Base-by-base conservation (phyloP, 37 sponge, comb jelly and placozoan species). In the Mnemiopsis leidyi region DNA sequence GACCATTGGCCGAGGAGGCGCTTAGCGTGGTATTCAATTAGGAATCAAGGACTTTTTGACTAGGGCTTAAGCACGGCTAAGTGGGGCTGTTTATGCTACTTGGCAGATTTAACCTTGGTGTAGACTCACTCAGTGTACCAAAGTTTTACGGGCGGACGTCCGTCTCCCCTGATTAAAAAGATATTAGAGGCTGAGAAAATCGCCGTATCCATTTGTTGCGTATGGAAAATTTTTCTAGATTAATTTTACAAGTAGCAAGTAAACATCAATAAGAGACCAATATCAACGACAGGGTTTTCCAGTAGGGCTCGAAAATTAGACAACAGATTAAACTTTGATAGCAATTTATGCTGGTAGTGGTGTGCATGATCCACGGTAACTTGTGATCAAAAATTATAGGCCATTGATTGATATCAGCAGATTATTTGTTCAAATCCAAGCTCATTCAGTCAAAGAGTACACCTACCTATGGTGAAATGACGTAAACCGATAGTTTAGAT, bases 31-130 rank as follows among this genome's bases (percentile, higher is more conserved):
- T 77, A 77, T 77, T 77, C 79, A 77, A 77, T 77, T 77, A 77
- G 32, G 35, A 34, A 28, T 48, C 32, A 77, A 77, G 79, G 79
- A 77, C 79, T 77, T 34, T 77, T 77, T 77, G 79, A 77, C 79
- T 77, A 77, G 36, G 36, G 35, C 32, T 31, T 77, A 77, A 77
- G 79, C 33, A 77, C 32, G 79, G 26, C 33, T 77, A 77, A 77
- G 36, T 77, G 79, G 79, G 0, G 32, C 1, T 77, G 79, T 77
- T 77, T 77, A 71, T 71, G 30, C 73, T 48, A 48, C 61, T 48
- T 48, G 61, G 61, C 61, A 48, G 61, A 48, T 48, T 48, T 48
- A 48, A 48, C 9, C 61, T 48, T 13, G 13, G 61, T 48, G 13
- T 48, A 48, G 61, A 48, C 61, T 48, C 61, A 48, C 5, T 48